phyloP scores from a whole-genome alignment of 2,797 vertebrate genomes.

The Merluccius polli region DNA sequence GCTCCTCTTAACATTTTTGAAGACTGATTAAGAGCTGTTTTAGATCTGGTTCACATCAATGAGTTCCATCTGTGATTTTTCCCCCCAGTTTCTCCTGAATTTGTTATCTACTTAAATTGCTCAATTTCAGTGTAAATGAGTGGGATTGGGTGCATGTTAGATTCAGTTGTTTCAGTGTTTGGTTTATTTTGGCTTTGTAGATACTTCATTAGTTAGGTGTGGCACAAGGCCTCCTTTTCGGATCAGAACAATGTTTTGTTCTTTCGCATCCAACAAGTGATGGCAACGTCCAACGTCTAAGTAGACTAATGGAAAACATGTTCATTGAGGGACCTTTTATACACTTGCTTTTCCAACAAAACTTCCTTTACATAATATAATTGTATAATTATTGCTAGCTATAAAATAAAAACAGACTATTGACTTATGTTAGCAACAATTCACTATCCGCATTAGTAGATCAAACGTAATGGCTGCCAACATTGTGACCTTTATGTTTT shows the following conservation, averaged over 20 bases:
- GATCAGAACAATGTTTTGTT: neutral
- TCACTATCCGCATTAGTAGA: neutral
- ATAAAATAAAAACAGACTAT: too few species aligned
- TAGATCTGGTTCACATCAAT: conserved; percentile 65
- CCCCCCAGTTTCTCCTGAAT: conserved; percentile 48
- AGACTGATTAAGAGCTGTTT: conserved; percentile 69
- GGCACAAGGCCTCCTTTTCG: neutral
- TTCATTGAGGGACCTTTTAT: neutral
- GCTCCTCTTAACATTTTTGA: conserved; percentile 63
- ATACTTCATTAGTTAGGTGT: neutral
- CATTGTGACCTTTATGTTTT: conserved; percentile 49
- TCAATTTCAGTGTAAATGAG: conserved; percentile 29
- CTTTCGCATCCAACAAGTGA: too few species aligned
- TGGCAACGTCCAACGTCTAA: too few species aligned
- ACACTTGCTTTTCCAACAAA: neutral
- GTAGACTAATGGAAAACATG: neutral
- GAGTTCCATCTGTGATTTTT: conserved; percentile 67
- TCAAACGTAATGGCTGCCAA: neutral
- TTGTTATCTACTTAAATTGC: conserved; percentile 38
- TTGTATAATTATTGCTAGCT: neutral
- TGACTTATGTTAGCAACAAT: too few species aligned
- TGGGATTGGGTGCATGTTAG: neutral
- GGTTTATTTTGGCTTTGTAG: neutral
- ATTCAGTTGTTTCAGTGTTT: neutral
- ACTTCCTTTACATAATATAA: neutral